Evolutionary conservation across 2,797 vertebrate genomes (phyloP).

Genomic region (Smutsia gigantea): DNA sequence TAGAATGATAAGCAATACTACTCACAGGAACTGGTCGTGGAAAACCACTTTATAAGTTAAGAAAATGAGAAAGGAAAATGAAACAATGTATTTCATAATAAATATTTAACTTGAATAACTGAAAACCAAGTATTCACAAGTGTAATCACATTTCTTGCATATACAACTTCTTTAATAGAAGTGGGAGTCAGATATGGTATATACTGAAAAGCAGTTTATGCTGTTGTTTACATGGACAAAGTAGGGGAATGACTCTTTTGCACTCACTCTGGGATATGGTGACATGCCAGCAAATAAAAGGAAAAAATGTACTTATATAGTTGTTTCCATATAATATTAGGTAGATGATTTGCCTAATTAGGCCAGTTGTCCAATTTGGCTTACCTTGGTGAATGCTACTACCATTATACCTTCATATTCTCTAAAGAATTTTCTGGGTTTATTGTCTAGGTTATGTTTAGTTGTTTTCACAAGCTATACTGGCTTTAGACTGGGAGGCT

Average conservation of each 20-base stretch:
- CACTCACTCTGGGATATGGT: not conserved
- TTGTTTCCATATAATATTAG: not conserved
- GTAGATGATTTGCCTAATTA: not conserved
- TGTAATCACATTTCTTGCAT: slow-evolving; percentile 14
- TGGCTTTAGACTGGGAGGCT: not conserved
- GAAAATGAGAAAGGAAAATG: slow-evolving; percentile 49
- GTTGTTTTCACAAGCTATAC: slow-evolving; percentile 11
- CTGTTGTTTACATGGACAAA: not conserved
- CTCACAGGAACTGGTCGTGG: not conserved
- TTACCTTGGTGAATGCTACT: not conserved
- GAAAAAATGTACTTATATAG: not conserved
- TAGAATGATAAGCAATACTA: not conserved
- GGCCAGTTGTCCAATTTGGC: not conserved
- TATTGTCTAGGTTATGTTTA: not conserved
- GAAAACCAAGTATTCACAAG: slow-evolving; percentile 10
- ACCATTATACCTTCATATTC: not conserved
- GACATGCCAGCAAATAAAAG: not conserved
- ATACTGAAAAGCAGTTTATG: not conserved
- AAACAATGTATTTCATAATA: slow-evolving; percentile 37
- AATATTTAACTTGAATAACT: slow-evolving; percentile 64
- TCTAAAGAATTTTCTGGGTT: not conserved
- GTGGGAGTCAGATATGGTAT: not conserved
- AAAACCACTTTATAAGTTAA: not conserved
- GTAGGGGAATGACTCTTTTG: not conserved
- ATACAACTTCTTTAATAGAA: not conserved